Evolutionary conservation across 1,140 invertebrate genomes (phyloP).

Genomic region (Drosophila gunungcola): DNA sequence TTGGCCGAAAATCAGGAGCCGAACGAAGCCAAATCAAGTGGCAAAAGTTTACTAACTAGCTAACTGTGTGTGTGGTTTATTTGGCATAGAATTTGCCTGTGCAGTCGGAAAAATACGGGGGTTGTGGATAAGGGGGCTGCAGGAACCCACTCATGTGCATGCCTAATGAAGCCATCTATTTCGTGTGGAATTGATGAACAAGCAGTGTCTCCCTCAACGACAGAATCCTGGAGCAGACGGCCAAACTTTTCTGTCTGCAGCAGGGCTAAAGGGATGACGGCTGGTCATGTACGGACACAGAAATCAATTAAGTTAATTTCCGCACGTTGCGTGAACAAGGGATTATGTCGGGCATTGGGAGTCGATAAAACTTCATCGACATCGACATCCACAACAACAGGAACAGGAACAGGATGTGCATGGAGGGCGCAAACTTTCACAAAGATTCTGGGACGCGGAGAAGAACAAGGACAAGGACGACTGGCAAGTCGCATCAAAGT

Average conservation of each 20-base stretch:
- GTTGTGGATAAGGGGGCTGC: slow-evolving; percentile 1
- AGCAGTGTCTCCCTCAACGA: slow-evolving; percentile 9
- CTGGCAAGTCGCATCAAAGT: slow-evolving; percentile 40
- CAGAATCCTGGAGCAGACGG: slow-evolving; percentile 12
- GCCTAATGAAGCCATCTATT: slow-evolving; percentile 73
- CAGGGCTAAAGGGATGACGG: slow-evolving; percentile 35
- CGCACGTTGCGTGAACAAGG: slow-evolving; percentile 69
- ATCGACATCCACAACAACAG: slow-evolving; percentile 42
- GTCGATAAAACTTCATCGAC: slow-evolving; percentile 77
- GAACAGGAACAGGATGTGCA: slow-evolving; percentile 58
- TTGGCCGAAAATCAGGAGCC: slow-evolving; percentile 34
- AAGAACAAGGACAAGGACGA: slow-evolving; percentile 3
- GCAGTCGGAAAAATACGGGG: slow-evolving; percentile 27
- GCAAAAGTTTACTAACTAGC: slow-evolving; percentile 71
- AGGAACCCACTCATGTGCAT: slow-evolving; percentile 68
- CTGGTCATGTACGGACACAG: slow-evolving; percentile 80
- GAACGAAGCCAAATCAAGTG: slow-evolving; percentile 70
- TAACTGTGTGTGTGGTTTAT: slow-evolving; percentile 45
- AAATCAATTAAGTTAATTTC: slow-evolving; percentile 85
- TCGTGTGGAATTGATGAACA: slow-evolving; percentile 64
- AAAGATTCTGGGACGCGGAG: slow-evolving; percentile 11
- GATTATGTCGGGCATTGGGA: slow-evolving; percentile 22
- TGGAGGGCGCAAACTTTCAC: slow-evolving; percentile 57
- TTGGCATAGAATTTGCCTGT: slow-evolving; percentile 62
- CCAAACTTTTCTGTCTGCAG: slow-evolving; percentile 47